Percentiles rank a stretch among this genome's conserved stretches.
Conservation (phyloP, 2,888 invertebrate species). For the Drosophila heteroneura region DNA sequence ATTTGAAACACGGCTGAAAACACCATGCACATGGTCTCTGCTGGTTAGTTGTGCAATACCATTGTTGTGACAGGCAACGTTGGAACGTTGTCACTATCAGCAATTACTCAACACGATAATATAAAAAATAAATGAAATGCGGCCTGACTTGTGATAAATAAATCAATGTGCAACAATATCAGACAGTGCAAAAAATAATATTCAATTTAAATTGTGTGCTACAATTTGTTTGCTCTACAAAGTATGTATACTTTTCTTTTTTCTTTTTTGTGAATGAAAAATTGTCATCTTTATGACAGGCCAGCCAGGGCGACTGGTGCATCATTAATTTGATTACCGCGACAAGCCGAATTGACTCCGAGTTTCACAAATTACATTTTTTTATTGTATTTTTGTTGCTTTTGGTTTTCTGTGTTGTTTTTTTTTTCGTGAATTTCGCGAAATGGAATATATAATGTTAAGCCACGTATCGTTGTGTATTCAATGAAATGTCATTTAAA, state of each 20-base stretch:
- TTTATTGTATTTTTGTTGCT: conserved; percentile 1
- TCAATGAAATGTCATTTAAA: conserved; percentile 24
- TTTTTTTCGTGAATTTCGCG: conserved; percentile 7
- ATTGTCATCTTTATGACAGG: conserved; percentile 54
- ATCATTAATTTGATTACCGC: conserved; percentile 69
- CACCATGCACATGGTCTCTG: background rate
- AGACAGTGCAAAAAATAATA: conserved; percentile 15
- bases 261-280: conserved; percentile 31
- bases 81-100: conserved; percentile 60
- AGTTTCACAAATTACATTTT: conserved; percentile 22
- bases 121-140: conserved; percentile 18
- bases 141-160: conserved; percentile 34
- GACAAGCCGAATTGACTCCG: conserved; percentile 22
- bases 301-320: conserved; percentile 16
- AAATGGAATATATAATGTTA: conserved; percentile 65
- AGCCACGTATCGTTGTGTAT: conserved; percentile 15
- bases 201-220: conserved; percentile 57
- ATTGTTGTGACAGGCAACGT: conserved; percentile 46
- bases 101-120: conserved; percentile 34
- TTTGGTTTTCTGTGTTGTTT: background rate
- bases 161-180: conserved; percentile 45
- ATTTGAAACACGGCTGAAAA: conserved; percentile 41
- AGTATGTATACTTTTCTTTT: background rate
- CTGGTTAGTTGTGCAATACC: conserved; percentile 9
- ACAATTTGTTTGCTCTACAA: conserved; percentile 17